These are phyloP conservation scores for Pelagia noctiluca DNA, from an alignment of 30 jellyfish, hydroid and myxozoan genomes.

Conservation along the genomic window DNA sequence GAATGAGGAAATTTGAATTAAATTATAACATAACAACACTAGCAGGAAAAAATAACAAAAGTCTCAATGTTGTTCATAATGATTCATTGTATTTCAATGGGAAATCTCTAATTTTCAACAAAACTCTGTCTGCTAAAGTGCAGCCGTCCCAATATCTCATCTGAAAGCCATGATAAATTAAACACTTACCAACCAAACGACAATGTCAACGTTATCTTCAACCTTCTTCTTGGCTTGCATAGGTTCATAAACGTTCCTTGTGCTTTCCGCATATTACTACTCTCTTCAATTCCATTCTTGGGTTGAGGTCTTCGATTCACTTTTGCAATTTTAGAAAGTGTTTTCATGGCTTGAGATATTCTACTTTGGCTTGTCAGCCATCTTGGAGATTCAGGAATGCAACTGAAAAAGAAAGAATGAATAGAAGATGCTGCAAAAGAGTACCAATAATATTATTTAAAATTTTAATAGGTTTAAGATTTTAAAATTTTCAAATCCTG, in stretches of 20 bases:
- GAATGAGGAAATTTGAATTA: too few relatives aligned
- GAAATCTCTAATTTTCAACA: too few relatives aligned
- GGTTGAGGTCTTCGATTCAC: slow-evolving; percentile 38
- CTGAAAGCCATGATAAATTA: background rate
- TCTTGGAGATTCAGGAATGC: slow-evolving; percentile 79
- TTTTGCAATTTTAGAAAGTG: slow-evolving; percentile 50
- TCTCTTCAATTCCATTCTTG: slow-evolving; percentile 6
- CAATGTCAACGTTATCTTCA: slow-evolving; percentile 26
- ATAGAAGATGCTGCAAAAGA: background rate
- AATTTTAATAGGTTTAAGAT: too few relatives aligned
- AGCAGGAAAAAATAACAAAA: background rate
- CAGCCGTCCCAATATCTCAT: background rate
- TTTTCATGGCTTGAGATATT: slow-evolving; percentile 39
- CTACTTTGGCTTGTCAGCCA: slow-evolving; percentile 76
- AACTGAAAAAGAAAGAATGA: slow-evolving; percentile 12
- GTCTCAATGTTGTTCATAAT: background rate
- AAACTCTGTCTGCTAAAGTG: background rate
- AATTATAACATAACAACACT: background rate
- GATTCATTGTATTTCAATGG: background rate
- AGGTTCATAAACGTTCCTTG: slow-evolving; percentile 38
- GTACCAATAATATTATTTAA: background rate
- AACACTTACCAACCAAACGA: slow-evolving; percentile 64
- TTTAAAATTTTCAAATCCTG: too few relatives aligned
- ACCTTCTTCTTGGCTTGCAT: slow-evolving; percentile 39
- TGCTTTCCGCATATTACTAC: slow-evolving; percentile 15